A percentile compares a stretch with the other conserved stretches of the same genome.
phyloP scores from a whole-genome alignment of 2,113 vertebrate species.

The Microtus oregoni region DNA sequence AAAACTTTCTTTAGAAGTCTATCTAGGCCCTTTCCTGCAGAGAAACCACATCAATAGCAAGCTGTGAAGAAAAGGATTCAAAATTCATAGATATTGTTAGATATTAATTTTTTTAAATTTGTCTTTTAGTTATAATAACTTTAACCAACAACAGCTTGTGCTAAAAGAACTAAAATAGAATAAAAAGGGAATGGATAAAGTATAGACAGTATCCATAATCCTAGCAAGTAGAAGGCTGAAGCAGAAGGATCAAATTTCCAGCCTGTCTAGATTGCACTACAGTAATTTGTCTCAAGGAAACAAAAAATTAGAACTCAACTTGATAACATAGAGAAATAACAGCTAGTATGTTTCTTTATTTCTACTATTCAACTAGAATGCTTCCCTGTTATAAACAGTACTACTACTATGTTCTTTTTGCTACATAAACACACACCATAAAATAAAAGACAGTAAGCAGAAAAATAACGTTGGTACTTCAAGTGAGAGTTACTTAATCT shows the following conservation, averaged over 20 bases:
- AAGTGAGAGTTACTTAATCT: not conserved
- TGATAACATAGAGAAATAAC: not conserved
- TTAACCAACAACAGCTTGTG: not conserved
- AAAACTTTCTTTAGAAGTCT: not conserved
- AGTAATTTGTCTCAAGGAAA: not conserved
- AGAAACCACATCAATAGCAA: not conserved
- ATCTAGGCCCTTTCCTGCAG: not conserved
- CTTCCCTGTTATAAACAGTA: not conserved
- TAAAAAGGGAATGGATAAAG: not conserved
- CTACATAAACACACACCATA: not conserved
- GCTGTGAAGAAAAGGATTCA: not conserved
- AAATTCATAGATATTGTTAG: not conserved
- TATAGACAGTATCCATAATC: not conserved
- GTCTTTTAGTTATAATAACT: not conserved
- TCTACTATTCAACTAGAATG: constrained; percentile 12
- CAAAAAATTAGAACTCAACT: not conserved
- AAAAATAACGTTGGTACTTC: not conserved
- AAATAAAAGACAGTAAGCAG: not conserved
- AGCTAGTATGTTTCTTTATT: not conserved
- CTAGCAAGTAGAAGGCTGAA: not conserved
- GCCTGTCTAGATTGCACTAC: not conserved
- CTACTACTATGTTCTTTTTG: not conserved
- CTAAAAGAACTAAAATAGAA: not conserved
- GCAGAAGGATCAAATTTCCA: not conserved
- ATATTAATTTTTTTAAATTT: constrained; percentile 13